Base-by-base conservation (phyloP, 2,888 invertebrate genomes). In the Cantharis nigra region DNA sequence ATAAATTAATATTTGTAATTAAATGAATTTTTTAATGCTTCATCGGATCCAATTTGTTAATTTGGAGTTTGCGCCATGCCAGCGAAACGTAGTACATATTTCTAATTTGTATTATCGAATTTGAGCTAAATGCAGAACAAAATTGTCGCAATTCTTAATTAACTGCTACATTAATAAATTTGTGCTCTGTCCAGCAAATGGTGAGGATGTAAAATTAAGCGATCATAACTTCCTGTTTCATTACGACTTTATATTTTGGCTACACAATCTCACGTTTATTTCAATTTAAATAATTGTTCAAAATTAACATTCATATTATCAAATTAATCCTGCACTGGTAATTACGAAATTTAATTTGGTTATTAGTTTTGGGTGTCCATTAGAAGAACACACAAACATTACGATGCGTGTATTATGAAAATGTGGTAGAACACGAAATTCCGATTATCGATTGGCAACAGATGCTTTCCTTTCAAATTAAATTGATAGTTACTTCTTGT, bases 1-100 rank as follows among this genome's bases (percentile, higher is more conserved):
- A 85, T 84, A 85, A 85, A 85, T 85, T 84, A 83, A 85, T 84
- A 84, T 85, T 85, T 85, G 85, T 85, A 85, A 84, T 83, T 81
- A 83, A 80, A 73, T 67, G 20, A 69, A 13, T 64, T 49, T 75
- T 78, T 75, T 79, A 49, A 49, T 49, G 49, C 49, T 49, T n/a
- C 49, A 11, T n/a, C 49, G 49, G 49, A 49, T 49, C 49, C 49
- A n/a, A 49, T 49, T 49, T 49, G 49, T 49, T 49, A n/a, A 49
- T 49, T 49, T n/a, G 49, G 49, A 49, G 49, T n/a, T 49, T 49
- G 49, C 49, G 49, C n/a, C 49, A n/a, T 7, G n/a, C n/a, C 13
- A 49, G n/a, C 7, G 49, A 9, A 49, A 49, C 49, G 49, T 49
- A 16, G 16, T 16, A n/a, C n/a, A n/a, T n/a, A 49, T 49, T 23